Percentiles rank a stretch among this genome's conserved stretches.
These are phyloP conservation scores for Listronotus oregonensis DNA, from an alignment of 1,140 invertebrate species.

Conservation along the genomic window DNA sequence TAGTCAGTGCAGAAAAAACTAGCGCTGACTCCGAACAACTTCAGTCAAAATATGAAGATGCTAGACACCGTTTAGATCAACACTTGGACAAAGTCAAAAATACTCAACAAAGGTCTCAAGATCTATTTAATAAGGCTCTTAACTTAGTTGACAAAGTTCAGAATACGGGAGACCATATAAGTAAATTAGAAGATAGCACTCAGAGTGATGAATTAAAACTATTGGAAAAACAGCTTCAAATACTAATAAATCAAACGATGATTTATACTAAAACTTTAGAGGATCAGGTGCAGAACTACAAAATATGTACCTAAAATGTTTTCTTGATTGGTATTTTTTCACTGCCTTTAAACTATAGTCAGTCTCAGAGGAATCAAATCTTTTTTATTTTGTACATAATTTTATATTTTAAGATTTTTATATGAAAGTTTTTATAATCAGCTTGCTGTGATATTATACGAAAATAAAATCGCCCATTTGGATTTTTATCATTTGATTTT, in stretches of 20 bases:
- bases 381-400: slow-evolving; percentile 3
- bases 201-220: slow-evolving; percentile 49
- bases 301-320: slow-evolving; percentile 43
- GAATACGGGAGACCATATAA: slow-evolving; percentile 44
- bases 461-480: slow-evolving; percentile 13
- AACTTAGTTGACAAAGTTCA: slow-evolving; percentile 48
- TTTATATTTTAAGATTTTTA: slow-evolving; percentile 11
- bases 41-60: slow-evolving; percentile 45
- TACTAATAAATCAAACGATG: slow-evolving; percentile 54
- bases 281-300: slow-evolving; percentile 47
- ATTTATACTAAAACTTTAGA: slow-evolving; percentile 41
- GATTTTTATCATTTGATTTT: slow-evolving; percentile 5
- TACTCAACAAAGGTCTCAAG: slow-evolving; percentile 46
- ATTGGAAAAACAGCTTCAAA: slow-evolving; percentile 52
- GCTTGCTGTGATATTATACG: slow-evolving; percentile 32
- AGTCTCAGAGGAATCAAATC: slow-evolving; percentile 19
- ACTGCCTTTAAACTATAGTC: slow-evolving; percentile 14
- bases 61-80: slow-evolving; percentile 39
- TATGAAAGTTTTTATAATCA: slow-evolving; percentile 15
- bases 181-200: slow-evolving; percentile 54
- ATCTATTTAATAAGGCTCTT: slow-evolving; percentile 48
- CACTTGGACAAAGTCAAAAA: slow-evolving; percentile 47
- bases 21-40: slow-evolving; percentile 42
- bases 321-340: slow-evolving; percentile 5
- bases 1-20: slow-evolving; percentile 46